Base-by-base conservation (phyloP, 1,140 invertebrate genomes). In the Trypoxylus dichotomus region DNA sequence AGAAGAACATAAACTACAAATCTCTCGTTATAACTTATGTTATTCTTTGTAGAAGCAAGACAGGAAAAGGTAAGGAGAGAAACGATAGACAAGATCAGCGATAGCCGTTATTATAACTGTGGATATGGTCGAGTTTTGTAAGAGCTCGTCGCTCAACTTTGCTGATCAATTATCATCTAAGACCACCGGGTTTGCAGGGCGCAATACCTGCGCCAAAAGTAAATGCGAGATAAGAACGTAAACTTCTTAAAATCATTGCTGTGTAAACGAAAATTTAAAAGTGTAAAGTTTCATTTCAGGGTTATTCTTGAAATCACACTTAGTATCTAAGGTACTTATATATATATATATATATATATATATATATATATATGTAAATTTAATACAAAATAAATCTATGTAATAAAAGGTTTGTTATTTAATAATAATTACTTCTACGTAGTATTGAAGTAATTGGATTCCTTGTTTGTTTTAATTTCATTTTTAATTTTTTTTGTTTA, bases 81-180 rank as follows among this genome's bases (percentile, higher is more conserved):
- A 47, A 47, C 10, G 43, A 10, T 3, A 47, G 11, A 47, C n/a
- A 10, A 10, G n/a, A 3, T 47, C 3, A 47, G 43, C 43, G 43
- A 47, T 47, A n/a, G n/a, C 11, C 11, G 43, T 13, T 47, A n/a
- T 47, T 47, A 10, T 47, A 15, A 47, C 43, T 47, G 10, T 47
- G 1, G n/a, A 13, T 47, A 47, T n/a, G 43, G 43, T 47, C 11
- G 10, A 10, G 2, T 47, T 47, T 47, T 47, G 11, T 47, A 47
- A 13, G 43, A 47, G 77, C 3, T 10, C 43, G 11, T 47, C 43
- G 43, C 11, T 47, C 79, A 77, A 79, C 75, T 81, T 81, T 81
- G 77, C 75, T 77, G 80, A 81, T 78, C 80, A 81, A 81, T 81
- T 81, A 81, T 81, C 80, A 74, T 79, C 76, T 81, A 79, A 79